These are phyloP conservation scores for Cheilosia variabilis DNA, from an alignment of 2,888 invertebrate species.

Conservation along the genomic window DNA sequence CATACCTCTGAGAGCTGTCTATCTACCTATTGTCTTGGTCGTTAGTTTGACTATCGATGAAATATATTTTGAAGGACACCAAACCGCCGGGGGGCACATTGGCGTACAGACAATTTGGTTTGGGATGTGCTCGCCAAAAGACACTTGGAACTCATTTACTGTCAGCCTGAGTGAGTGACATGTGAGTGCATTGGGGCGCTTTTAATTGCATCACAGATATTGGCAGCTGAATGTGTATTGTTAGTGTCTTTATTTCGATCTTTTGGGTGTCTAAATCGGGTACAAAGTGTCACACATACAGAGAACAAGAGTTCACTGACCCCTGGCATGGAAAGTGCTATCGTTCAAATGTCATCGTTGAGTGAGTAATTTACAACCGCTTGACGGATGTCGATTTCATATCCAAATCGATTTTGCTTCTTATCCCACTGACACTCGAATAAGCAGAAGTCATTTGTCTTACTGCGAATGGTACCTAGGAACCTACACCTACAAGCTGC, in stretches of 20 bases:
- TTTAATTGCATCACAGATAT: conserved; percentile 42
- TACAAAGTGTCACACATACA: neutral
- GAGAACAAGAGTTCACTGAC: conserved; percentile 7
- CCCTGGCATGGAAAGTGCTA: conserved; percentile 19
- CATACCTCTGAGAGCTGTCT: conserved; percentile 15
- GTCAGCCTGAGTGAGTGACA: conserved; percentile 43
- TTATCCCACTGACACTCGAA: conserved; percentile 4
- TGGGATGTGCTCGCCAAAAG: conserved; percentile 32
- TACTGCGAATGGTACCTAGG: conserved; percentile 2
- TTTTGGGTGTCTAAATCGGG: neutral
- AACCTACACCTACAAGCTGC: conserved; percentile 2
- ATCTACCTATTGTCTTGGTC: conserved; percentile 38
- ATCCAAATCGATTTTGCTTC: conserved; percentile 17
- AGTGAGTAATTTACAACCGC: neutral
- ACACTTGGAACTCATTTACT: conserved; percentile 41
- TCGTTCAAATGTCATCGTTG: conserved; percentile 22
- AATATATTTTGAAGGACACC: conserved; percentile 52
- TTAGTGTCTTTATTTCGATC: neutral
- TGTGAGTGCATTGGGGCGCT: conserved; percentile 17
- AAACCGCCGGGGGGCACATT: conserved; percentile 9
- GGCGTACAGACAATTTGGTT: conserved; percentile 35
- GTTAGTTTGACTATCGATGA: conserved; percentile 32
- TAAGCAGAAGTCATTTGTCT: conserved; percentile 51
- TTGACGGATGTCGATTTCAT: conserved; percentile 36
- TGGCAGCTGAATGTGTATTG: neutral